Conservation (phyloP, 2,888 invertebrate genomes). For the Caenorhabditis sulstoni region DNA sequence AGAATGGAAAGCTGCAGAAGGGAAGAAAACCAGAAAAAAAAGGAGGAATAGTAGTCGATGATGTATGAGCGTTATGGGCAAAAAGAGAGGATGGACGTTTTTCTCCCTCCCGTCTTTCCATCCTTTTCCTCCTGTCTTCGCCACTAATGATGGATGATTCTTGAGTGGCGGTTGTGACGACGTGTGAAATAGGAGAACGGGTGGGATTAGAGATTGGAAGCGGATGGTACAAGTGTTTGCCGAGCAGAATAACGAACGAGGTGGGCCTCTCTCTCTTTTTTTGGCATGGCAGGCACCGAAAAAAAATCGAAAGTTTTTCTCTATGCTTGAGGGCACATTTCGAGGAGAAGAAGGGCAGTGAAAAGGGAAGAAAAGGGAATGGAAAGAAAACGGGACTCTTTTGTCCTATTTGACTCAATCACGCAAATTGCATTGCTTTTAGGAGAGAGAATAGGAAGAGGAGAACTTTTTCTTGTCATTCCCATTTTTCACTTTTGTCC, state of each 20-base stretch:
- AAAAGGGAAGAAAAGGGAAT: constrained; percentile 4
- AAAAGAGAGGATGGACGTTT: not conserved
- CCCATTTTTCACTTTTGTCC: too few relatives aligned
- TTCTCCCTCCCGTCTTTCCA: too few relatives aligned
- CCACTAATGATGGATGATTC: constrained; percentile 53
- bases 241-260: too few relatives aligned
- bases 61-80: constrained; percentile 41
- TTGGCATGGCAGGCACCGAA: too few relatives aligned
- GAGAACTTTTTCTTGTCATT: too few relatives aligned
- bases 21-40: not conserved
- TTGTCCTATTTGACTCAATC: constrained; percentile 40
- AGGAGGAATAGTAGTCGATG: constrained; percentile 14
- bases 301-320: not conserved
- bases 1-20: not conserved
- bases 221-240: not conserved
- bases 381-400: constrained; percentile 11
- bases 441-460: not conserved
- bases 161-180: constrained; percentile 41
- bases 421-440: constrained; percentile 43
- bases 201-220: not conserved
- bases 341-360: constrained; percentile 7
- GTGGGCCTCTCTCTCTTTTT: too few relatives aligned
- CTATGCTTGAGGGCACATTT: constrained; percentile 39
- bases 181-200: constrained; percentile 47
- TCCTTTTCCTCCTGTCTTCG: constrained; percentile 52